These are phyloP conservation scores for Protaetia brevitarsis DNA, from an alignment of 1,140 invertebrate genomes.

Conservation along the genomic window DNA sequence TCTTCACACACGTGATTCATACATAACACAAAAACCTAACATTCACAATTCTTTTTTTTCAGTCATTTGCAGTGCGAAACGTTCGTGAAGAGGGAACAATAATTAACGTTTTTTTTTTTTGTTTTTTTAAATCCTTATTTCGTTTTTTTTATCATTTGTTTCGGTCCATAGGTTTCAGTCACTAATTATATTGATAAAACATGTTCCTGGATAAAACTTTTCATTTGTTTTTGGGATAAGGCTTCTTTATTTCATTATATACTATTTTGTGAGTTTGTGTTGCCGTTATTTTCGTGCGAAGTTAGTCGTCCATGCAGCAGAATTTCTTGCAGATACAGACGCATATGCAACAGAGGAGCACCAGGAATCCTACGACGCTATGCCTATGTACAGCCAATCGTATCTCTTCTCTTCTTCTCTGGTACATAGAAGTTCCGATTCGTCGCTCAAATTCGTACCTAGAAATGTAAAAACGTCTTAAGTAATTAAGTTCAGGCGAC, in stretches of 20 bases:
- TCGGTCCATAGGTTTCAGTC: neutral
- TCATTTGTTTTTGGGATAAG: neutral
- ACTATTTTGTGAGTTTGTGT: neutral
- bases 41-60: too few relatives aligned
- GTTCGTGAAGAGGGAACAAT: too few relatives aligned
- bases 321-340: constrained; percentile 41
- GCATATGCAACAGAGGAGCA: constrained; percentile 49
- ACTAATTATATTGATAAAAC: neutral
- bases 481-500: too few relatives aligned
- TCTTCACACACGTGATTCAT: too few relatives aligned
- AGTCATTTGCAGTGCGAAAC: too few relatives aligned
- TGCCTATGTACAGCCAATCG: constrained; percentile 55
- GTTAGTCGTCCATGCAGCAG: neutral
- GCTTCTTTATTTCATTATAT: neutral
- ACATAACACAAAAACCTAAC: too few relatives aligned
- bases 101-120: too few relatives aligned
- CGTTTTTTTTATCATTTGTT: neutral
- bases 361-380: constrained; percentile 50
- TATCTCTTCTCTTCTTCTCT: constrained; percentile 49
- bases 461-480: too few relatives aligned
- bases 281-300: neutral
- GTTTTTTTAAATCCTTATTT: too few relatives aligned
- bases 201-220: neutral
- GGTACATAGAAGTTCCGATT: constrained; percentile 63
- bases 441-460: constrained; percentile 58